Conservation (phyloP, 2,888 invertebrate species). For the Mimas tiliae region DNA sequence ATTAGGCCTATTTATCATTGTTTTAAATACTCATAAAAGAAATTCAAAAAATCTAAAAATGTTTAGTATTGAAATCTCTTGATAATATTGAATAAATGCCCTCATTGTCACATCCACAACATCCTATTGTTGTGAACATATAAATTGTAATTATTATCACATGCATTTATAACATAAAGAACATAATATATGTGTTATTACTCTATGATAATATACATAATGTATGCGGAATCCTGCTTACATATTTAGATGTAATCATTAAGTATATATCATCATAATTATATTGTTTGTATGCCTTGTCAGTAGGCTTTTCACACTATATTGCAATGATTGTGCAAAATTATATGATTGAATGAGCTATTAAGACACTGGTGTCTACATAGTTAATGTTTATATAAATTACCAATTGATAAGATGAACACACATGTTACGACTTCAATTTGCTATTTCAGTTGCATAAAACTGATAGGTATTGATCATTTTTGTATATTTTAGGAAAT, state of each 20-base stretch:
- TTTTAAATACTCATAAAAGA: background rate
- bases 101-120: background rate
- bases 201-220: no score
- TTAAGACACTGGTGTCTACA: background rate
- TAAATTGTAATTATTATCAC: background rate
- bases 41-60: background rate
- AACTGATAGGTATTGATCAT: no score
- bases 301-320: background rate
- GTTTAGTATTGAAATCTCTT: background rate
- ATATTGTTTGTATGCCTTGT: background rate
- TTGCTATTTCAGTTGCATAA: background rate
- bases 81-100: background rate
- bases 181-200: no score
- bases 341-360: background rate
- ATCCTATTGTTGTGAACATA: background rate
- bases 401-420: slow-evolving; percentile 4
- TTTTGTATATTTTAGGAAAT: no score
- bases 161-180: background rate
- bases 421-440: background rate
- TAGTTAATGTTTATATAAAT: background rate
- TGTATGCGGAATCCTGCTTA: background rate
- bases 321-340: slow-evolving; percentile 8
- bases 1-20: no score
- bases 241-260: slow-evolving; percentile 9
- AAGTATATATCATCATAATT: slow-evolving; percentile 12